Conservation (phyloP, 2,888 invertebrate species). For the Clistopyga incitator region DNA sequence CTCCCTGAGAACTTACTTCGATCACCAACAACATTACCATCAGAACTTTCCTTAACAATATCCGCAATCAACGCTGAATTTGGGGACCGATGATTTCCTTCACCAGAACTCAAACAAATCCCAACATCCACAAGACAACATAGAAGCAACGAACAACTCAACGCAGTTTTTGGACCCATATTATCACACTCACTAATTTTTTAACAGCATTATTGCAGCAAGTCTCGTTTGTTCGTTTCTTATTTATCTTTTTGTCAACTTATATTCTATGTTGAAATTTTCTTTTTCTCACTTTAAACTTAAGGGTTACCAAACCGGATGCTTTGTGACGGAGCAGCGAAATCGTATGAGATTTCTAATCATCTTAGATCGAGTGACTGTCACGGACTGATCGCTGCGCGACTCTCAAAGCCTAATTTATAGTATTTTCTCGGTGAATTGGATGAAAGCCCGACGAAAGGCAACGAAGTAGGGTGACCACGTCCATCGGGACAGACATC, state of each 20-base stretch:
- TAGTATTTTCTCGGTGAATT: conserved; percentile 75
- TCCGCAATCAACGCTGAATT: conserved; percentile 12
- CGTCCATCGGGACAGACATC: not conserved
- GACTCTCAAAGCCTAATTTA: conserved; percentile 79
- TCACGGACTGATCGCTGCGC: conserved; percentile 77
- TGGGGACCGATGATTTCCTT: not conserved
- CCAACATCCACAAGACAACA: conserved; percentile 52
- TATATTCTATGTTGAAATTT: not conserved
- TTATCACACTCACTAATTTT: conserved; percentile 32
- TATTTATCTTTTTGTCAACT: not conserved
- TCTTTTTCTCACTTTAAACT: not conserved
- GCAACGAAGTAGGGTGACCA: conserved; percentile 84
- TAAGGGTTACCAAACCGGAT: not conserved
- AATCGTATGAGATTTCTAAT: conserved; percentile 67
- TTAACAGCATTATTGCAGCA: conserved; percentile 53
- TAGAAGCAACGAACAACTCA: conserved; percentile 56
- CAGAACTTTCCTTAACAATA: not conserved
- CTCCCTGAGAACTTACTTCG: conserved; percentile 41
- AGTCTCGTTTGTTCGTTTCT: conserved; percentile 27
- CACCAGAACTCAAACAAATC: conserved; percentile 51
- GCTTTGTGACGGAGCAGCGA: conserved; percentile 18
- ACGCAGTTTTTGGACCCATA: conserved; percentile 57
- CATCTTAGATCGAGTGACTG: conserved; percentile 73
- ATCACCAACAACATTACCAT: not conserved
- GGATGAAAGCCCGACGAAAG: conserved; percentile 67